A percentile compares a stretch with the other conserved stretches of the same genome.
These are phyloP conservation scores for Drosophila neotestacea DNA, from an alignment of 2,888 invertebrate species.

Conservation along the genomic window DNA sequence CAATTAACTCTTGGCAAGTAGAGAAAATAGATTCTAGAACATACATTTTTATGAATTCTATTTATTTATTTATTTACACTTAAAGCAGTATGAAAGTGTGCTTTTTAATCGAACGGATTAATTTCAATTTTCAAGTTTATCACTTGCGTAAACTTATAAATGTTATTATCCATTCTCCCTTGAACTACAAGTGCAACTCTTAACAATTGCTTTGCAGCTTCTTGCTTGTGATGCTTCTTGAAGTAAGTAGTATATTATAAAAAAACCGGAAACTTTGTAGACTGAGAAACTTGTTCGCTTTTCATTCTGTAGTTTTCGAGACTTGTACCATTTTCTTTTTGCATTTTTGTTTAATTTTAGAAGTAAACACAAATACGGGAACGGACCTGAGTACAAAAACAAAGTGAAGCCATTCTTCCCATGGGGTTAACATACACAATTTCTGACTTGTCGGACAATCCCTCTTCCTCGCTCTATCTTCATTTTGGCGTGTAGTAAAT, in stretches of 20 bases:
- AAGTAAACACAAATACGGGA: slow-evolving; percentile 69
- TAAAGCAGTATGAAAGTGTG: neutral
- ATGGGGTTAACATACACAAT: slow-evolving; percentile 30
- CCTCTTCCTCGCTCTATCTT: neutral
- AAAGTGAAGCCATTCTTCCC: slow-evolving; percentile 41
- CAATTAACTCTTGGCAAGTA: no score
- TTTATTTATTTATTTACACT: neutral
- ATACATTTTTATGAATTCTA: neutral
- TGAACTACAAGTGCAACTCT: neutral
- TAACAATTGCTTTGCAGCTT: slow-evolving; percentile 14
- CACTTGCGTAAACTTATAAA: slow-evolving; percentile 17
- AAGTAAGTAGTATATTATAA: slow-evolving; percentile 23
- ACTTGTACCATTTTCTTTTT: slow-evolving; percentile 39
- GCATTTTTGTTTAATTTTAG: slow-evolving; percentile 67
- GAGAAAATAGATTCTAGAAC: no score
- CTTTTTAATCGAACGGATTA: neutral
- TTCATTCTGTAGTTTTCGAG: slow-evolving; percentile 40
- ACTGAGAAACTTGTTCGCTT: slow-evolving; percentile 57
- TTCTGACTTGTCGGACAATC: slow-evolving; percentile 24
- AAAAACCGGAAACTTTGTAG: slow-evolving; percentile 48
- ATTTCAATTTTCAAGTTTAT: slow-evolving; percentile 8
- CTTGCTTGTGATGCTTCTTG: slow-evolving; percentile 3
- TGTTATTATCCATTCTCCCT: neutral
- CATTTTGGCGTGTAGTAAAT: slow-evolving; percentile 44
- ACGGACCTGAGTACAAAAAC: slow-evolving; percentile 30